Evolutionary conservation across 2,113 vertebrate species (phyloP).

Genomic region (Pampusana beccarii): DNA sequence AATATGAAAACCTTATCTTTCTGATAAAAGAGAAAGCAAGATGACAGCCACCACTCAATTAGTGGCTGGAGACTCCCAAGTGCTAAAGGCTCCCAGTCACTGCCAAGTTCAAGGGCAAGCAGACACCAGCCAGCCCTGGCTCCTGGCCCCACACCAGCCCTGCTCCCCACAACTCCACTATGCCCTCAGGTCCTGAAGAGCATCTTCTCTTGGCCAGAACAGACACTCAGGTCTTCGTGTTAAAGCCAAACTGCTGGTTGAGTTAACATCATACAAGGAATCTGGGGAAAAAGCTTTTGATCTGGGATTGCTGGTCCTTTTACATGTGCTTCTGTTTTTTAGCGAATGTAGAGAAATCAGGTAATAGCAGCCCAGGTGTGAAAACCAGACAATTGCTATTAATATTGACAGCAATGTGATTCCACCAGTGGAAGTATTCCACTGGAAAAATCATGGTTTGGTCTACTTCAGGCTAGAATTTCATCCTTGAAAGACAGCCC

Average conservation of each 20-base stretch:
- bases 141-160: background rate
- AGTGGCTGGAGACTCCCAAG: background rate
- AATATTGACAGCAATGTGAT: background rate
- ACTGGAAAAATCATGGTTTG: background rate
- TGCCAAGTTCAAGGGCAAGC: background rate
- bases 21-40: background rate
- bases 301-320: background rate
- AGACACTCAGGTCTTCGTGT: background rate
- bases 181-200: background rate
- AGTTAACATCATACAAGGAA: background rate
- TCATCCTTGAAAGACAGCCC: constrained; percentile 21
- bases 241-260: background rate
- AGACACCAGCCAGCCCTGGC: background rate
- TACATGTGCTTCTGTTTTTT: background rate
- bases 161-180: background rate
- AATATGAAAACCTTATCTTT: background rate
- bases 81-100: background rate
- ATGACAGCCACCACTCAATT: background rate
- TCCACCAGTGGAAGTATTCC: background rate
- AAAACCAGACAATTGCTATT: background rate
- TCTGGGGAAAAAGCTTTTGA: background rate
- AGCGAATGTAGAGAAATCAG: background rate
- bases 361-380: background rate
- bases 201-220: background rate
- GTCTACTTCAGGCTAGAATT: constrained; percentile 15